phyloP scores from a whole-genome alignment of 2,113 vertebrate species.

The Aspidoscelis tigris region DNA sequence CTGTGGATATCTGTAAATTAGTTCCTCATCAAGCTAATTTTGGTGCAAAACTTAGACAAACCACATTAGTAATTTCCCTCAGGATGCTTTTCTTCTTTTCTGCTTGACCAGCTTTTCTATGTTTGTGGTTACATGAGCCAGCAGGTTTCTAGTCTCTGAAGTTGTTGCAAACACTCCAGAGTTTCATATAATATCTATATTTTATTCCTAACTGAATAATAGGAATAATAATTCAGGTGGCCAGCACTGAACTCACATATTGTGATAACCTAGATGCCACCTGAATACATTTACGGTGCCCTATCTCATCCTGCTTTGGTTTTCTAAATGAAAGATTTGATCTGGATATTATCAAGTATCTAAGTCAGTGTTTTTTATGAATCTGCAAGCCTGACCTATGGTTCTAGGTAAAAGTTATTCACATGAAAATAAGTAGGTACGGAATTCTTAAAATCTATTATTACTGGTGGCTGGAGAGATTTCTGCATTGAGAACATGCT shows the following conservation, averaged over 20 bases:
- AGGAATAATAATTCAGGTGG: neutral
- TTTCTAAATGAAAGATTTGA: too few species aligned
- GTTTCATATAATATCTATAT: neutral
- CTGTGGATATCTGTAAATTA: neutral
- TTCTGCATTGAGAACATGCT: too few species aligned
- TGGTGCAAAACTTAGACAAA: neutral
- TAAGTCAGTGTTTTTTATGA: too few species aligned
- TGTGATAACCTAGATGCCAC: neutral
- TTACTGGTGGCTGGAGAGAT: too few species aligned
- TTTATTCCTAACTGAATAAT: neutral
- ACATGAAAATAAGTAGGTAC: too few species aligned
- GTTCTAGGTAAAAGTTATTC: too few species aligned
- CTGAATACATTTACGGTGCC: too few species aligned
- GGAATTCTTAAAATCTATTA: too few species aligned
- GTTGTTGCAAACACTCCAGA: neutral
- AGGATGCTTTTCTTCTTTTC: neutral
- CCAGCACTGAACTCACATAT: neutral
- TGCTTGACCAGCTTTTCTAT: neutral
- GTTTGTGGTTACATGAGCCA: neutral
- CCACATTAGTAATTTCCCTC: neutral
- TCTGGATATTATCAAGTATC: too few species aligned
- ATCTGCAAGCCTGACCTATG: too few species aligned
- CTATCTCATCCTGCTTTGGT: too few species aligned
- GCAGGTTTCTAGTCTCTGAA: neutral
- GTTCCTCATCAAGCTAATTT: neutral